Evolutionary conservation across 2,113 vertebrate genomes (phyloP).

Genomic region (Halcyon senegalensis): DNA sequence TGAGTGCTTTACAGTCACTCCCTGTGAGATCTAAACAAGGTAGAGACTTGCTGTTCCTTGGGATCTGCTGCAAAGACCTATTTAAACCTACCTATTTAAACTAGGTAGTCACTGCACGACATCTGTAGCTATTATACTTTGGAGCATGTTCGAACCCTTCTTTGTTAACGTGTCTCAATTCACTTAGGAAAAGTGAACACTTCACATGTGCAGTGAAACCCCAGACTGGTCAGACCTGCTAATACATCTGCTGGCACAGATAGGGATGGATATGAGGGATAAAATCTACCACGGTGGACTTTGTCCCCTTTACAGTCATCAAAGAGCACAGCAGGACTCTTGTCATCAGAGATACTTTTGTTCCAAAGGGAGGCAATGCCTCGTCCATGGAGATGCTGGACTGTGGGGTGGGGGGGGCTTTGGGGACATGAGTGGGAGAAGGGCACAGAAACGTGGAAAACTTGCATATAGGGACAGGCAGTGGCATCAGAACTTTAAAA

Average conservation of each 20-base stretch:
- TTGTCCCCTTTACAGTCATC: neutral
- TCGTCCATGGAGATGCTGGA: neutral
- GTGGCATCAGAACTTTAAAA: neutral
- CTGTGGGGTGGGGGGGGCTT: neutral
- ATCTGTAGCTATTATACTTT: neutral
- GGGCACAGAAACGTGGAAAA: neutral
- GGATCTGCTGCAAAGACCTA: neutral
- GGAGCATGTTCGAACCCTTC: accelerated
- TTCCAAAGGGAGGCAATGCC: neutral
- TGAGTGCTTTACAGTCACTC: neutral
- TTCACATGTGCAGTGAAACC: neutral
- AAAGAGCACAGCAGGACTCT: neutral
- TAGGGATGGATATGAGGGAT: neutral
- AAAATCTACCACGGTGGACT: neutral
- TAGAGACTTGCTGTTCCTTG: neutral
- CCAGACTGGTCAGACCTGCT: neutral
- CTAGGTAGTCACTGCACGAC: neutral
- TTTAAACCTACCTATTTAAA: neutral
- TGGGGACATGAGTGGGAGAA: neutral
- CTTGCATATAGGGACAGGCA: neutral
- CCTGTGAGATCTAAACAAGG: neutral
- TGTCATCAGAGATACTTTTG: neutral
- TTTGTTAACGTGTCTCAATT: neutral
- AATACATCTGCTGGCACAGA: neutral
- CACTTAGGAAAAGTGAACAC: neutral